A percentile compares a stretch with the other conserved stretches of the same genome.
Conservation (phyloP, 92 coral and sea anemone genomes). For the Epizoanthus rinbou region DNA sequence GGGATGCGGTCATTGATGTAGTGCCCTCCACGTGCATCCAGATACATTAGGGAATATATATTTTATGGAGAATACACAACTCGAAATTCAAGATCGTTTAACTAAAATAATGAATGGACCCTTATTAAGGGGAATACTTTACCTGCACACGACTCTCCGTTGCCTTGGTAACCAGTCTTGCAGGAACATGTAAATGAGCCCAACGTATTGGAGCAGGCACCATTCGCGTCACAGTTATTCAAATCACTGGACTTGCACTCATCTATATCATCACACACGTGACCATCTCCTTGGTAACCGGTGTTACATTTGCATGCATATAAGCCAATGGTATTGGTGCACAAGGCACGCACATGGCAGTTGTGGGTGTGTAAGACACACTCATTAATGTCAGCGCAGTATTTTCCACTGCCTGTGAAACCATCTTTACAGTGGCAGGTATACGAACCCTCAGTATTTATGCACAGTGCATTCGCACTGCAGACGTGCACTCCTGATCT, state of each 20-base stretch:
- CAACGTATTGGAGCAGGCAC: conserved; percentile 5
- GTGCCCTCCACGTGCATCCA: too few species aligned
- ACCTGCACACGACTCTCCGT: conserved; percentile 17
- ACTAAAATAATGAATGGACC: background rate
- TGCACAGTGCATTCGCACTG: too few species aligned
- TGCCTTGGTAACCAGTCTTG: conserved; percentile 9
- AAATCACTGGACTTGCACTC: conserved; percentile 7
- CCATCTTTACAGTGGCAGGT: conserved; percentile 17
- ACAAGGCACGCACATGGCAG: too few species aligned
- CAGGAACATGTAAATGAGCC: conserved; percentile 38
- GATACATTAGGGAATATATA: too few species aligned
- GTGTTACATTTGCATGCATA: too few species aligned
- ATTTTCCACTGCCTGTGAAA: conserved; percentile 13
- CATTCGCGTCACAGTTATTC: conserved; percentile 13
- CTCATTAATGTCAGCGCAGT: conserved; percentile 27
- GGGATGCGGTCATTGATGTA: too few species aligned
- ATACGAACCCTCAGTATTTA: too few species aligned
- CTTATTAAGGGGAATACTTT: background rate
- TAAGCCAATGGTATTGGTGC: too few species aligned
- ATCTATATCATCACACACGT: background rate
- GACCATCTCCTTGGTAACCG: too few species aligned
- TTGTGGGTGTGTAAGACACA: background rate
- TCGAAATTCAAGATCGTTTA: background rate
- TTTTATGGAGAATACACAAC: too few species aligned
- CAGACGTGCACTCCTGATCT: too few species aligned